Evolutionary conservation across 2,888 invertebrate genomes (phyloP).

Genomic region (Alloplasta piceator): DNA sequence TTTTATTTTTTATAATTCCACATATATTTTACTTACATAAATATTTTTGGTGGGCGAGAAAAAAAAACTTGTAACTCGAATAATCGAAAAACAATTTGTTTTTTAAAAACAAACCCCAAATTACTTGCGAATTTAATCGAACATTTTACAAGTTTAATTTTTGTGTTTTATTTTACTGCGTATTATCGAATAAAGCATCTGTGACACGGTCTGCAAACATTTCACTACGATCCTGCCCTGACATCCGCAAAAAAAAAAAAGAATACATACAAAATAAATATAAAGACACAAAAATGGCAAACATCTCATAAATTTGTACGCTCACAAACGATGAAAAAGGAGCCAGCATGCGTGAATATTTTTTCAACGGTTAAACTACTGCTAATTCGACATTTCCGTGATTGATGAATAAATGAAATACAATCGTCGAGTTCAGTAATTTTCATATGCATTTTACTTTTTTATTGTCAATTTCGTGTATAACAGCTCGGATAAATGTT

Average conservation of each 20-base stretch:
- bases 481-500: slow-evolving; percentile 50
- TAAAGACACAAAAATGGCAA: slow-evolving; percentile 7
- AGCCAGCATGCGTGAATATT: slow-evolving; percentile 31
- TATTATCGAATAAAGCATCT: slow-evolving; percentile 30
- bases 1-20: no score
- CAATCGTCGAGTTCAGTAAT: slow-evolving; percentile 55
- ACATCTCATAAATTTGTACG: neutral
- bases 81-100: no score
- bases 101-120: neutral
- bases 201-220: neutral
- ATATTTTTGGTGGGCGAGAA: no score
- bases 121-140: slow-evolving; percentile 1
- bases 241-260: slow-evolving; percentile 70
- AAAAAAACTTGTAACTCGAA: no score
- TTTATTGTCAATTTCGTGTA: slow-evolving; percentile 59
- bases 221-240: slow-evolving; percentile 74
- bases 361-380: slow-evolving; percentile 22
- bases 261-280: neutral
- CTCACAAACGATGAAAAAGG: slow-evolving; percentile 43
- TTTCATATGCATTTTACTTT: slow-evolving; percentile 32
- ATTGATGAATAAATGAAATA: slow-evolving; percentile 59
- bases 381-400: slow-evolving; percentile 45
- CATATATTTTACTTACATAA: no score
- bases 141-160: no score
- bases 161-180: no score